phyloP scores from a whole-genome alignment of 1,140 invertebrate species.

The Plutomurus gul region DNA sequence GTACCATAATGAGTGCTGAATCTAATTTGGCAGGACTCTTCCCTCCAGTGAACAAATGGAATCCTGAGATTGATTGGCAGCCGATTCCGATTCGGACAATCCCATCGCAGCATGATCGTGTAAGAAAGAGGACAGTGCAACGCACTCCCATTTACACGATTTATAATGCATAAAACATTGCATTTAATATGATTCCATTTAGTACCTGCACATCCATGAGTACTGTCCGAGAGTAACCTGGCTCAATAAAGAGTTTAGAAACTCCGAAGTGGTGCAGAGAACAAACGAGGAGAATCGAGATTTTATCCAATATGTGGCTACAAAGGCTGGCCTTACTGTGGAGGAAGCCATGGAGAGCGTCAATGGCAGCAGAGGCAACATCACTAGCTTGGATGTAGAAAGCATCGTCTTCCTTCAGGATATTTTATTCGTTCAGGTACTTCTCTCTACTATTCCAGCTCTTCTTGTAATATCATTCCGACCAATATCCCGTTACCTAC shows the following conservation, averaged over 20 bases:
- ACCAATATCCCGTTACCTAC: too few species aligned
- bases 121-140: slow-evolving; percentile 57
- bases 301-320: slow-evolving; percentile 68
- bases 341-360: background rate
- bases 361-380: background rate
- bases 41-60: slow-evolving; percentile 75
- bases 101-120: slow-evolving; percentile 68
- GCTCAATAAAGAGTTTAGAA: slow-evolving; percentile 63
- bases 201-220: slow-evolving; percentile 34
- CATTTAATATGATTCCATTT: background rate
- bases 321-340: slow-evolving; percentile 62
- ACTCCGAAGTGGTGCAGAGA: slow-evolving; percentile 64
- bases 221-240: slow-evolving; percentile 68
- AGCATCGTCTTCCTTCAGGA: slow-evolving; percentile 68
- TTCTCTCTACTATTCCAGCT: too few species aligned
- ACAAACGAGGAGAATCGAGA: slow-evolving; percentile 65
- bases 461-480: too few species aligned
- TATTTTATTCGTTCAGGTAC: slow-evolving; percentile 70
- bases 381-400: slow-evolving; percentile 61
- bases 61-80: slow-evolving; percentile 75
- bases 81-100: slow-evolving; percentile 85
- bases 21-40: slow-evolving; percentile 77
- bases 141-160: background rate
- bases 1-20: slow-evolving; percentile 87
- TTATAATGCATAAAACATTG: too few species aligned